These are phyloP conservation scores for Ochropleura plecta DNA, from an alignment of 2,888 invertebrate genomes.

Conservation along the genomic window DNA sequence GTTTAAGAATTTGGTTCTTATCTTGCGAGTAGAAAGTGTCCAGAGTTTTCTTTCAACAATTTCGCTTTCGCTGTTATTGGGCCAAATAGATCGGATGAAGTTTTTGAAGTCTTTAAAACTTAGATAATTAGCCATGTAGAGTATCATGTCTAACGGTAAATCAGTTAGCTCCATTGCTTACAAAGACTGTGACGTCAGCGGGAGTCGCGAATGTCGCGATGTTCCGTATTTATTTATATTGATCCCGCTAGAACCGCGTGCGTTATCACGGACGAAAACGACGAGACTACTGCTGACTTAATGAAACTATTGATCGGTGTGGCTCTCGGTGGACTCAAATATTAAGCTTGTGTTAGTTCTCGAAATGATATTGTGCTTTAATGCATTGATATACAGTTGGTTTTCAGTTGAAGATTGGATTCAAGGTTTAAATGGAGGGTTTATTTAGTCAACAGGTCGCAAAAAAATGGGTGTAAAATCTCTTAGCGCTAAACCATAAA, in stretches of 20 bases:
- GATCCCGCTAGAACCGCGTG: slow-evolving; percentile 2
- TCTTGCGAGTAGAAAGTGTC: slow-evolving; percentile 15
- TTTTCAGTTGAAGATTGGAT: neutral
- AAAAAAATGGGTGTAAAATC: neutral
- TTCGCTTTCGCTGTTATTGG: slow-evolving; percentile 3
- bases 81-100: slow-evolving; percentile 14
- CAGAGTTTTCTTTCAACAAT: slow-evolving; percentile 21
- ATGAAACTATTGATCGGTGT: neutral
- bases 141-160: slow-evolving; percentile 19
- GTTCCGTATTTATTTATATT: slow-evolving; percentile 5
- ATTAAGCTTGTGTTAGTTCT: neutral
- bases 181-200: slow-evolving; percentile 3
- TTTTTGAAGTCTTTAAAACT: slow-evolving; percentile 17
- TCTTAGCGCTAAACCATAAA: neutral
- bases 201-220: neutral
- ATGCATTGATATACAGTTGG: neutral
- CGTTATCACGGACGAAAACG: neutral
- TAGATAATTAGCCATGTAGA: slow-evolving; percentile 13
- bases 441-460: neutral
- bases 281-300: slow-evolving; percentile 7
- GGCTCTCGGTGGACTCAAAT: neutral
- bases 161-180: slow-evolving; percentile 5
- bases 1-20: slow-evolving; percentile 4
- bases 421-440: slow-evolving; percentile 5
- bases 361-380: slow-evolving; percentile 6